Evolutionary conservation across 2,888 invertebrate species (phyloP).

Genomic region (Laothoe populi): DNA sequence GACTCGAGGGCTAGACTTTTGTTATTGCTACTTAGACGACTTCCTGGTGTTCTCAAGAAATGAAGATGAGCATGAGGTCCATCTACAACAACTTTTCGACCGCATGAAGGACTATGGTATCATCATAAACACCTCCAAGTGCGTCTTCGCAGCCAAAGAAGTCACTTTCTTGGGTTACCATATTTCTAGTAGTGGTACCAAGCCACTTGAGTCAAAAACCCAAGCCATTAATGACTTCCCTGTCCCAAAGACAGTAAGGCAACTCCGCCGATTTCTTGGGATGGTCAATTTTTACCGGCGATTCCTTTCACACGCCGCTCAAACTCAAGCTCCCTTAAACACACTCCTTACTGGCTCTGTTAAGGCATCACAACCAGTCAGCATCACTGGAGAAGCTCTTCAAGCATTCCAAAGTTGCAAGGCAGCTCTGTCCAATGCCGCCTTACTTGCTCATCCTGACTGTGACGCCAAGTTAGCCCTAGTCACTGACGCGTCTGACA

Average conservation of each 20-base stretch:
- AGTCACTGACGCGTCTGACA: slow-evolving; percentile 26
- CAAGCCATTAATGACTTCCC: not conserved
- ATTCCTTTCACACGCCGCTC: too few relatives aligned
- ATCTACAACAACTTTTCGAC: slow-evolving; percentile 11
- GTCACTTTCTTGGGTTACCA: slow-evolving; percentile 4
- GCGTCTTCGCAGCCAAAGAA: not conserved
- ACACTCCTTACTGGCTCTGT: slow-evolving; percentile 15
- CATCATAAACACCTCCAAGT: slow-evolving; percentile 3
- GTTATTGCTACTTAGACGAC: slow-evolving; percentile 15
- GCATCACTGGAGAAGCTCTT: not conserved
- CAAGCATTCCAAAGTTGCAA: slow-evolving; percentile 27
- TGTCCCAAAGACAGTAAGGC: not conserved
- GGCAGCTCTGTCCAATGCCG: slow-evolving; percentile 12
- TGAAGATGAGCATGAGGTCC: not conserved
- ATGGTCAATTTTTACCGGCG: slow-evolving; percentile 16
- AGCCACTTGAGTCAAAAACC: slow-evolving; percentile 1
- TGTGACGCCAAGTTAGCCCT: slow-evolving; percentile 1
- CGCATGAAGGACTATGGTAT: slow-evolving; percentile 10
- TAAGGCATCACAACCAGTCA: slow-evolving; percentile 28
- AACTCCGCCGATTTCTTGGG: not conserved
- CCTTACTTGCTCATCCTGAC: slow-evolving; percentile 26
- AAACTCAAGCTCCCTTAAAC: slow-evolving; percentile 27
- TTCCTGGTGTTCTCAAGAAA: not conserved
- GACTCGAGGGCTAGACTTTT: slow-evolving; percentile 19
- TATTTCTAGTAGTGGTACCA: not conserved